Evolutionary conservation across 2,888 invertebrate genomes (phyloP).

Genomic region (Polydrusus tereticollis): DNA sequence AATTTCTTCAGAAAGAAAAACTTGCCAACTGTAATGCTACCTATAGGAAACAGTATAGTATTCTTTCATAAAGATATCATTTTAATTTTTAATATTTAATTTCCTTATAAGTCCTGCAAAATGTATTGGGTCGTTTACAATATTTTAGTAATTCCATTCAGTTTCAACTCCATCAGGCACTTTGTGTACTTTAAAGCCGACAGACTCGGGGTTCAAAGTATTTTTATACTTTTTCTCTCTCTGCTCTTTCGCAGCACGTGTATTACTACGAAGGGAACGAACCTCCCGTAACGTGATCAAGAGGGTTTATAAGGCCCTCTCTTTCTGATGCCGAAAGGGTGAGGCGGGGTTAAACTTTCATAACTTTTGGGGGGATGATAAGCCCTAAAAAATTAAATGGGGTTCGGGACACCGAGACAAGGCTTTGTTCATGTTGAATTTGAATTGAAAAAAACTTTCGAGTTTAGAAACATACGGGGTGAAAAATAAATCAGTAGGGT

Average conservation of each 20-base stretch:
- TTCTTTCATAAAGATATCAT: too few relatives aligned
- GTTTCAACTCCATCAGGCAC: constrained; percentile 23
- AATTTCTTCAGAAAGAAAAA: too few relatives aligned
- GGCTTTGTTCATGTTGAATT: constrained; percentile 5
- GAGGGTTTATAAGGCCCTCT: constrained; percentile 41
- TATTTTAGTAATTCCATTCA: background rate
- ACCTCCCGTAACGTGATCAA: constrained; percentile 41
- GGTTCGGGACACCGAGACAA: constrained; percentile 30
- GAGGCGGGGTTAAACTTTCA: constrained; percentile 43
- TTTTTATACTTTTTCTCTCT: constrained; percentile 12
- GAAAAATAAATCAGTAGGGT: background rate
- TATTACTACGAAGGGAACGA: constrained; percentile 28
- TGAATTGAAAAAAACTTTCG: constrained; percentile 2
- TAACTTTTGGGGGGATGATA: constrained; percentile 41
- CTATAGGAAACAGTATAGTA: too few relatives aligned
- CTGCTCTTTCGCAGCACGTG: constrained; percentile 23
- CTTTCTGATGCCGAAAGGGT: constrained; percentile 32
- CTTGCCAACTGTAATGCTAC: too few relatives aligned
- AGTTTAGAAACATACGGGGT: background rate
- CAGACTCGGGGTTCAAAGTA: constrained; percentile 26
- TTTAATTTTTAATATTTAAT: too few relatives aligned
- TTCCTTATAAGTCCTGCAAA: too few relatives aligned
- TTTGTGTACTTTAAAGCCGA: constrained; percentile 10
- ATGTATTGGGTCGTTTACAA: too few relatives aligned
- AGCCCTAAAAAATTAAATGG: constrained; percentile 45